Conservation (phyloP, 2,888 invertebrate genomes). For the Scrobipalpa atriplicella region DNA sequence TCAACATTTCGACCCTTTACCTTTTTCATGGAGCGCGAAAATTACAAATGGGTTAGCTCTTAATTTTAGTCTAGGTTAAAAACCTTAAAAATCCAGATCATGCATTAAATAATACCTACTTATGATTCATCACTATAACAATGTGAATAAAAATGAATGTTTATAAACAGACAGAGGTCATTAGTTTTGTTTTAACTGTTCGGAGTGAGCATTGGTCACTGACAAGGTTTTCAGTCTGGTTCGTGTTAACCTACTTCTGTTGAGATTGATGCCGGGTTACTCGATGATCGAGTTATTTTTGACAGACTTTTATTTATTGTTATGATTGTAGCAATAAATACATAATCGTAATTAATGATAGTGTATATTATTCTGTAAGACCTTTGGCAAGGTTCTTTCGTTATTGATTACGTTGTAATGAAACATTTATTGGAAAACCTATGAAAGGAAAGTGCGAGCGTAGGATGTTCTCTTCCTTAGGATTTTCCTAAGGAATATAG, state of each 20-base stretch:
- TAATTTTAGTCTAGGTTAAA: neutral
- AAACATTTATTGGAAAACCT: neutral
- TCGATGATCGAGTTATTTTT: slow-evolving; percentile 22
- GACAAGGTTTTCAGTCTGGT: slow-evolving; percentile 47
- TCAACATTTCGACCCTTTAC: too few relatives aligned
- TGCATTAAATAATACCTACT: too few relatives aligned
- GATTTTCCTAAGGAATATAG: neutral
- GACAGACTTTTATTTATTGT: neutral
- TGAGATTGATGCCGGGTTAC: slow-evolving; percentile 26
- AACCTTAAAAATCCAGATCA: neutral
- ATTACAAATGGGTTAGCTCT: too few relatives aligned
- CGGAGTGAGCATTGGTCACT: slow-evolving; percentile 61
- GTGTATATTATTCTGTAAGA: neutral
- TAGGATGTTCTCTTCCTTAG: too few relatives aligned
- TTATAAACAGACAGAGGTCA: slow-evolving; percentile 59
- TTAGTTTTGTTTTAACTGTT: slow-evolving; percentile 49
- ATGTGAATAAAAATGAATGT: slow-evolving; percentile 44
- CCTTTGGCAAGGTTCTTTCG: neutral
- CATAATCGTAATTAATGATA: neutral
- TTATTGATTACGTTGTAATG: neutral
- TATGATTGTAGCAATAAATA: neutral
- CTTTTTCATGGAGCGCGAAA: too few relatives aligned
- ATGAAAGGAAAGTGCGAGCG: too few relatives aligned
- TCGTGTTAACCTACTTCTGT: slow-evolving; percentile 52
- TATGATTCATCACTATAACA: neutral